Evolutionary conservation across 2,113 vertebrate species (phyloP).

Genomic region (cat (Felis catus)): DNA sequence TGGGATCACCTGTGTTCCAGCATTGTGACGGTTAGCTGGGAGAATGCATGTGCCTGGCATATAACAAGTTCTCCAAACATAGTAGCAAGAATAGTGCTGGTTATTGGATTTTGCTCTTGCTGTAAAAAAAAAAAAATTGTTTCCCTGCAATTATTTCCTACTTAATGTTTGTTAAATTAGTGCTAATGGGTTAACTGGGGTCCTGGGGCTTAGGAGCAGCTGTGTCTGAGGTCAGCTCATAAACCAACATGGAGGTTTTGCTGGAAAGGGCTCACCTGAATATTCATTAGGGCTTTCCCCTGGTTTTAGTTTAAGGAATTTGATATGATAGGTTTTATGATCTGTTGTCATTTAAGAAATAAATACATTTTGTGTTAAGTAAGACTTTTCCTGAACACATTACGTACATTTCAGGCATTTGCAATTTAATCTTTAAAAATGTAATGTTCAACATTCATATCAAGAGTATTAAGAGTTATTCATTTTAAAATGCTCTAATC

Average conservation of each 20-base stretch:
- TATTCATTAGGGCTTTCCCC: neutral
- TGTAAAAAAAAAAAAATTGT: neutral
- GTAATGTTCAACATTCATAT: neutral
- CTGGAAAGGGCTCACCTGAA: neutral
- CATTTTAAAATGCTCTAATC: neutral
- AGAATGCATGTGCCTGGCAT: neutral
- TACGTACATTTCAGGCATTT: neutral
- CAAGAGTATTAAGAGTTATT: neutral
- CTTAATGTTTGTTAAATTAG: neutral
- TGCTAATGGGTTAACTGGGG: neutral
- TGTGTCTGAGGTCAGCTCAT: neutral
- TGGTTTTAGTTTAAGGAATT: neutral
- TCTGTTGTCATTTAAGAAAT: neutral
- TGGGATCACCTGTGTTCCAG: neutral
- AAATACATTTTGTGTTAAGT: constrained; percentile 11
- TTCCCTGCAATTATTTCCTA: neutral
- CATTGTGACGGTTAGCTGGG: neutral
- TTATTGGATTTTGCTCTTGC: neutral
- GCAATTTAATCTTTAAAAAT: constrained; percentile 3
- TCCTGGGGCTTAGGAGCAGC: neutral
- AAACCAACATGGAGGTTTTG: neutral
- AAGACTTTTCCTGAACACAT: neutral
- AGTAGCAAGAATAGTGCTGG: neutral
- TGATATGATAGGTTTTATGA: neutral
- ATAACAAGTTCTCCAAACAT: neutral